Evolutionary conservation across 2,113 vertebrate species (phyloP).

Genomic region (Ochotona princeps): DNA sequence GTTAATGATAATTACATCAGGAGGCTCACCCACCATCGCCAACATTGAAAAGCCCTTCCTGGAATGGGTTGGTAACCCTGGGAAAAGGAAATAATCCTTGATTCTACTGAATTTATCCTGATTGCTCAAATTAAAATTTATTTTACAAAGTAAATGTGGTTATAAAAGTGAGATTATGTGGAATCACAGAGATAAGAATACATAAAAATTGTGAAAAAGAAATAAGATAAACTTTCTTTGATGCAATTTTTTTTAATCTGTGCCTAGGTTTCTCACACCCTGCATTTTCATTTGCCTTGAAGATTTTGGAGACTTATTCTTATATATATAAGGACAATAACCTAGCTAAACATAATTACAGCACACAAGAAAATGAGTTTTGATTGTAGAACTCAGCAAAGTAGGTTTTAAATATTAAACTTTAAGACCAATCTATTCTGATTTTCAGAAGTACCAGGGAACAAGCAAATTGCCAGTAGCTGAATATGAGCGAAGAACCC

Average conservation of each 20-base stretch:
- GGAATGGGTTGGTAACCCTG: background rate
- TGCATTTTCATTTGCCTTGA: too few relatives aligned
- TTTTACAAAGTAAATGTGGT: background rate
- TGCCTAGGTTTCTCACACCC: too few relatives aligned
- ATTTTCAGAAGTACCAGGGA: background rate
- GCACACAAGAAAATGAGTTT: constrained; percentile 46
- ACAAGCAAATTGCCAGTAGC: background rate
- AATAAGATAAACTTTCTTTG: too few relatives aligned
- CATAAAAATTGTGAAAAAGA: too few relatives aligned
- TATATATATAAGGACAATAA: background rate
- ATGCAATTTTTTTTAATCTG: too few relatives aligned
- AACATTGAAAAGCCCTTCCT: background rate
- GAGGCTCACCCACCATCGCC: background rate
- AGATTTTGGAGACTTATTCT: too few relatives aligned
- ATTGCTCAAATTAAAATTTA: background rate
- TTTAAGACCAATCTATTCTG: background rate
- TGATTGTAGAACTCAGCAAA: background rate
- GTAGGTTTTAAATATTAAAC: constrained; percentile 5
- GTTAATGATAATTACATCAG: background rate
- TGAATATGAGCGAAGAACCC: background rate
- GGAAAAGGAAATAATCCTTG: background rate
- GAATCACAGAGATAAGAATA: background rate
- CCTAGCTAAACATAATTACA: constrained; percentile 15
- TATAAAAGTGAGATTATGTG: background rate
- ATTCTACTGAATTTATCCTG: background rate